Conservation (phyloP, 2,888 invertebrate genomes). For the Lithophane semibrunnea region DNA sequence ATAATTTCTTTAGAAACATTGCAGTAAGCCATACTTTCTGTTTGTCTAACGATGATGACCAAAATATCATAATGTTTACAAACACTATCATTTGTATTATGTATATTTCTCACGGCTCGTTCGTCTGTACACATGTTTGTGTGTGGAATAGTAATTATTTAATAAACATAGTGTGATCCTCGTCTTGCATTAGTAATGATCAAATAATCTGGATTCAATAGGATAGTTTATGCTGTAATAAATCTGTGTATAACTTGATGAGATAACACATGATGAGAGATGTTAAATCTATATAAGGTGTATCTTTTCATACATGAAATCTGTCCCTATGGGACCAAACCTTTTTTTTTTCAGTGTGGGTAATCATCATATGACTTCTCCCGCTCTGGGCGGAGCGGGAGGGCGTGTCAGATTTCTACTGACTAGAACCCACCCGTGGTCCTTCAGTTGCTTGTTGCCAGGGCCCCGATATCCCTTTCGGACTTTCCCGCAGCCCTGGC, state of each 20-base stretch:
- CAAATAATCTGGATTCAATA: conserved; percentile 27
- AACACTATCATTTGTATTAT: conserved; percentile 26
- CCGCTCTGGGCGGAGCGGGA: too few species aligned
- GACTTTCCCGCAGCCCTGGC: too few species aligned
- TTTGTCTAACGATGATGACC: not conserved
- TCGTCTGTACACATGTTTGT: conserved; percentile 9
- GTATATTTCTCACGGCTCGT: conserved; percentile 46
- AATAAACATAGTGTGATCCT: conserved; percentile 19
- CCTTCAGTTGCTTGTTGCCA: too few species aligned
- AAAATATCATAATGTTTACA: conserved; percentile 53
- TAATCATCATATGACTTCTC: too few species aligned
- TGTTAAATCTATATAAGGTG: too few species aligned
- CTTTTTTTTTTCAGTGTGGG: too few species aligned
- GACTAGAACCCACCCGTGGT: too few species aligned
- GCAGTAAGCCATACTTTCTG: not conserved
- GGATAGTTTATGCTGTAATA: not conserved
- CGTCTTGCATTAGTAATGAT: conserved; percentile 3
- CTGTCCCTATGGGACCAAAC: too few species aligned
- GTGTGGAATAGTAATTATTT: conserved; percentile 31
- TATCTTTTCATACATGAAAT: too few species aligned
- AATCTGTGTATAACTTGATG: not conserved
- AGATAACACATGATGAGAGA: too few species aligned
- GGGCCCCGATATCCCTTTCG: too few species aligned
- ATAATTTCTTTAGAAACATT: not conserved
- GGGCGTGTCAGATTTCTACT: too few species aligned